phyloP scores from a whole-genome alignment of 1,140 invertebrate genomes.

The Centruroides vittatus region DNA sequence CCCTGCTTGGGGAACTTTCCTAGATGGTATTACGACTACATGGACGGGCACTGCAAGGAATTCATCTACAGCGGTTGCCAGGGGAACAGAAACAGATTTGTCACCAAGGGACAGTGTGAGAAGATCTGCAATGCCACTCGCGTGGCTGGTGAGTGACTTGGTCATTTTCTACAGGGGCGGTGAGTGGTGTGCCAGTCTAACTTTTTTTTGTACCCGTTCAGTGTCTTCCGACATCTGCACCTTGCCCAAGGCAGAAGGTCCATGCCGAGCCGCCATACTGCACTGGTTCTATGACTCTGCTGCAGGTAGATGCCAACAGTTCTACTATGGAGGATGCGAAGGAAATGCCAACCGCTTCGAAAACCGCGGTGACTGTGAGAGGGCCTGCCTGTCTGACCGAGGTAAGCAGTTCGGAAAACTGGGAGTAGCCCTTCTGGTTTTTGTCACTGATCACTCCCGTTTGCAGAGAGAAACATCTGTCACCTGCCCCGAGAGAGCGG shows the following conservation, averaged over 20 bases:
- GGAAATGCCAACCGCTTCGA: constrained; percentile 84
- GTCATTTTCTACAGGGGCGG: background rate
- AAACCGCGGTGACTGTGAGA: constrained; percentile 62
- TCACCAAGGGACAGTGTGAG: constrained; percentile 57
- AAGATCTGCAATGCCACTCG: constrained; percentile 40
- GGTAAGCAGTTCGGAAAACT: background rate
- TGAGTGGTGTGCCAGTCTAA: no score
- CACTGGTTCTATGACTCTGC: constrained; percentile 73
- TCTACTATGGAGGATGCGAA: constrained; percentile 59
- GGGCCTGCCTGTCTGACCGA: constrained; percentile 39
- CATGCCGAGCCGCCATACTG: constrained; percentile 58
- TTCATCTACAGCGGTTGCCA: constrained; percentile 47
- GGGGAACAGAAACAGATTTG: constrained; percentile 80
- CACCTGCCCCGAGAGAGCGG: constrained; percentile 51
- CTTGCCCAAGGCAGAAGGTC: constrained; percentile 54
- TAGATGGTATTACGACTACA: constrained; percentile 58
- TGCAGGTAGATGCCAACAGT: constrained; percentile 50
- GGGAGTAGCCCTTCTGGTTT: no score
- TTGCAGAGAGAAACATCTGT: constrained; percentile 31
- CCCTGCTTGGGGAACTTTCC: constrained; percentile 47
- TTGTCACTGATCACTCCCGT: no score
- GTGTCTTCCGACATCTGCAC: constrained; percentile 39
- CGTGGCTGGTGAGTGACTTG: background rate
- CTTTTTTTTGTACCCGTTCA: background rate
- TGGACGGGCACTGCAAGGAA: constrained; percentile 40